A percentile compares a stretch with the other conserved stretches of the same genome.
phyloP scores from a whole-genome alignment of 2,113 vertebrate genomes.

The Ammodytes dubius region DNA sequence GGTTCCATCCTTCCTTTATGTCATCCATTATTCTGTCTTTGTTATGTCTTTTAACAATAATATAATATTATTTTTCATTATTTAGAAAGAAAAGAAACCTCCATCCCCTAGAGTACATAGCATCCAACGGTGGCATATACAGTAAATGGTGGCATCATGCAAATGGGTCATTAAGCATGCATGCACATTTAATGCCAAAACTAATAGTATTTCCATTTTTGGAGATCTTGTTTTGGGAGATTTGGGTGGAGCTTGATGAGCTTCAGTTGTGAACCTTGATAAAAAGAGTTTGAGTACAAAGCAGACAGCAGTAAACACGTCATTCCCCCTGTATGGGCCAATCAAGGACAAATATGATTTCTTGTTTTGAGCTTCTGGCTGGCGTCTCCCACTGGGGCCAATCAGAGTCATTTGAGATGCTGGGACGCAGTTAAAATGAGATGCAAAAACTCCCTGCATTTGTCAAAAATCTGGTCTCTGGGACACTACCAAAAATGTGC shows the following conservation, averaged over 20 bases:
- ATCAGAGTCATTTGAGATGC: constrained; percentile 58
- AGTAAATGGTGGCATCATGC: not conserved
- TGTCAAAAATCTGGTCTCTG: constrained; percentile 26
- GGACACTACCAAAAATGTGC: not conserved
- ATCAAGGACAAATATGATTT: constrained; percentile 60
- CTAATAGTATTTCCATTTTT: constrained; percentile 42
- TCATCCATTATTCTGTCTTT: too few species aligned
- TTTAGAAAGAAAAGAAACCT: not conserved
- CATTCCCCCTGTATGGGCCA: constrained; percentile 31
- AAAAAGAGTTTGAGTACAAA: constrained; percentile 25
- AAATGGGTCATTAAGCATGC: not conserved
- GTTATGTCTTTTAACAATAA: too few species aligned
- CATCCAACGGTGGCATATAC: not conserved
- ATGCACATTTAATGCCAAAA: constrained; percentile 24
- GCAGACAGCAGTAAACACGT: constrained; percentile 25
- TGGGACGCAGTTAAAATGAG: constrained; percentile 40
- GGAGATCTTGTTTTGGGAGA: not conserved
- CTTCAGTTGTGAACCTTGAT: not conserved
- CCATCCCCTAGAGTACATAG: not conserved
- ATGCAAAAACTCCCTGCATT: constrained; percentile 32
- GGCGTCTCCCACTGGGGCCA: constrained; percentile 53
- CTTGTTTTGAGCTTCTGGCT: constrained; percentile 53
- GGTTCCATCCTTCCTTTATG: too few species aligned
- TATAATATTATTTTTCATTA: not conserved
- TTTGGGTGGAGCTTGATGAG: not conserved